Conservation (phyloP, 2,797 vertebrate species). For the Nyctalus aviator region DNA sequence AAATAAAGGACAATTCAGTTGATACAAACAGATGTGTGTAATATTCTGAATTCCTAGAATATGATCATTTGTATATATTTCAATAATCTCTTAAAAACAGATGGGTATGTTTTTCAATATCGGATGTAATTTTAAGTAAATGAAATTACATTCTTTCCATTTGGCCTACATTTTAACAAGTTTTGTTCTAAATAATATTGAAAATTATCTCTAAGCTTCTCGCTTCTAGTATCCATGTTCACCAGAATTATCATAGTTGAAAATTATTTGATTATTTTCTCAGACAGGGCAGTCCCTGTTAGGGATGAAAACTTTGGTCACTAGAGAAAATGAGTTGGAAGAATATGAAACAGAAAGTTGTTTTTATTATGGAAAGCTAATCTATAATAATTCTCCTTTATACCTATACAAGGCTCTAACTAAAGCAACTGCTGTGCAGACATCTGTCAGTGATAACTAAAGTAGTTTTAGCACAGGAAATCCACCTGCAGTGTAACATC, state of each 20-base stretch:
- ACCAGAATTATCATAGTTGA: not conserved
- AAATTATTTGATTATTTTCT: not conserved
- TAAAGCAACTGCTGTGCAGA: not conserved
- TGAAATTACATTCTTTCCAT: constrained; percentile 1
- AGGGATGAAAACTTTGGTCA: not conserved
- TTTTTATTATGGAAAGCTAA: not conserved
- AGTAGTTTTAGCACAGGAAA: not conserved
- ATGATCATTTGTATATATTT: not conserved
- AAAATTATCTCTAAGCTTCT: not conserved
- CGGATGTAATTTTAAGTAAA: not conserved
- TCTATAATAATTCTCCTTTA: not conserved
- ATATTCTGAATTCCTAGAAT: not conserved
- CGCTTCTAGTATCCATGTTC: not conserved
- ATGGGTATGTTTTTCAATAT: not conserved
- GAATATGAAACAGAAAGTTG: not conserved
- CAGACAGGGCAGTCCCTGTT: not conserved
- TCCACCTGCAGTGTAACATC: not conserved
- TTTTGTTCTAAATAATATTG: not conserved
- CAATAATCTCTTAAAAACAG: not conserved
- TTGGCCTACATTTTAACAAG: not conserved
- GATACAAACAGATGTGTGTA: not conserved
- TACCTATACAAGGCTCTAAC: not conserved
- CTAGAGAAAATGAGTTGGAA: not conserved
- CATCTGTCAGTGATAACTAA: not conserved
- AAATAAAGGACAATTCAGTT: not conserved